phyloP scores from a whole-genome alignment of 1,140 invertebrate species.

The Aphelinus atriplicis region DNA sequence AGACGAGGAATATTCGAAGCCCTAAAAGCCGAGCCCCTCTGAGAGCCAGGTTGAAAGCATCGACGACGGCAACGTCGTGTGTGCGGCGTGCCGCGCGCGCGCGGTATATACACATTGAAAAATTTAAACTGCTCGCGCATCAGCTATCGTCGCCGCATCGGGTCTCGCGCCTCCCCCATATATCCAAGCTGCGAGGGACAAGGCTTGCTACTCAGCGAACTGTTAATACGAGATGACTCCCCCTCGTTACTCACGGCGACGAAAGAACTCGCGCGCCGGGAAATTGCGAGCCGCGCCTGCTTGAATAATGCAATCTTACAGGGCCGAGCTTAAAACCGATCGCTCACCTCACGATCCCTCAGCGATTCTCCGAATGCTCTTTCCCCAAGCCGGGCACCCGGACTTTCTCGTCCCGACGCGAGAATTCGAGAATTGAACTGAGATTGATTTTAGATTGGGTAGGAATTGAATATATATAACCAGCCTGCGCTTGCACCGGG shows the following conservation, averaged over 20 bases:
- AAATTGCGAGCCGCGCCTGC: slow-evolving; percentile 40
- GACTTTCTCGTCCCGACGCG: slow-evolving; percentile 20
- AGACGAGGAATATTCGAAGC: too few relatives aligned
- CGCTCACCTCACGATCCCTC: slow-evolving; percentile 46
- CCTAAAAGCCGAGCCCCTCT: too few relatives aligned
- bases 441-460: slow-evolving; percentile 65
- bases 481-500: too few relatives aligned
- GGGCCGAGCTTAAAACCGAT: slow-evolving; percentile 62
- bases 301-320: slow-evolving; percentile 65
- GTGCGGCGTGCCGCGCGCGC: not conserved
- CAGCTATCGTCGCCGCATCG: too few relatives aligned
- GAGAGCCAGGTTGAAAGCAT: too few relatives aligned
- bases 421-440: slow-evolving; percentile 52
- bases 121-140: not conserved
- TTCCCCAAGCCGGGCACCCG: slow-evolving; percentile 2
- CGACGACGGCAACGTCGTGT: too few relatives aligned
- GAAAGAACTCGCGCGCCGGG: not conserved
- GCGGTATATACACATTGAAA: not conserved
- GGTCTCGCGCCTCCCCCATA: too few relatives aligned
- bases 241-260: slow-evolving; percentile 7
- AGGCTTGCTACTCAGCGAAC: slow-evolving; percentile 42
- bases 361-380: slow-evolving; percentile 26
- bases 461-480: slow-evolving; percentile 57
- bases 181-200: slow-evolving; percentile 28
- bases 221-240: slow-evolving; percentile 49